Evolutionary conservation across 2,797 vertebrate species (phyloP), one percentile per base, ranked within the genome.

Genomic region (Cuniculus paca): DNA sequence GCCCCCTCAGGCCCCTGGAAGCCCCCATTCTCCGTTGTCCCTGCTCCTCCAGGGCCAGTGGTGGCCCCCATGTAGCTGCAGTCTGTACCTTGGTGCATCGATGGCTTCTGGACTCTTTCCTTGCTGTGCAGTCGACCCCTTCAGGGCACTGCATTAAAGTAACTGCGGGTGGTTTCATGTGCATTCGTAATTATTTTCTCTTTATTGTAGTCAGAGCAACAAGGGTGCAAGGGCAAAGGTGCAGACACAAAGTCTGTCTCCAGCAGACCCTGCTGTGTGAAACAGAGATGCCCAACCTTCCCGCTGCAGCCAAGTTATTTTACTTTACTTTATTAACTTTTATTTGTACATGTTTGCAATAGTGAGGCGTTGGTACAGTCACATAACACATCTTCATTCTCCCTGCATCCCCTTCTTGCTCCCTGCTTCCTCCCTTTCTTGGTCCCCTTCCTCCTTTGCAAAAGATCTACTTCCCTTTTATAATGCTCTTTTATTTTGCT

Each of bases 41-140:
- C 34, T 19, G 48, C 34, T 12, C 11, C 58, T 8, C 39, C 11
- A 13, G 74, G 74, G 45, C 88, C 39, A n/a, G 36, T 14, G 1
- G 42, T 20, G 60, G 77, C 58, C 50, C 61, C 60, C 7, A 3
- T 0, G 1, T 2, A 24, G 74, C 31, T 34, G 28, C 24, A 3
- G 1, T n/a, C 87, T 50, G 60, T 60, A 0, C 60, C 34, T 74
- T 31, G 0, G 5, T 24, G n/a, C 1, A 0, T n/a, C n/a, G 13
- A 9, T n/a, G 72, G 45, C 34, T 26, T 88, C n/a, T 36, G 48
- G 42, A 61, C 52, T 34, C 79, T 39, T 39, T 10, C 56, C 5
- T 52, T 12, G 8, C 20, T 1, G 0, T 14, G 3, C 39, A 26
- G 11, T 34, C 14, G 17, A 1, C 6, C 12, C 52, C 52, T 72